Evolutionary conservation across 2,797 vertebrate species (phyloP), one percentile per base, ranked within the genome.

Genomic region (Catostomus latipinnis): DNA sequence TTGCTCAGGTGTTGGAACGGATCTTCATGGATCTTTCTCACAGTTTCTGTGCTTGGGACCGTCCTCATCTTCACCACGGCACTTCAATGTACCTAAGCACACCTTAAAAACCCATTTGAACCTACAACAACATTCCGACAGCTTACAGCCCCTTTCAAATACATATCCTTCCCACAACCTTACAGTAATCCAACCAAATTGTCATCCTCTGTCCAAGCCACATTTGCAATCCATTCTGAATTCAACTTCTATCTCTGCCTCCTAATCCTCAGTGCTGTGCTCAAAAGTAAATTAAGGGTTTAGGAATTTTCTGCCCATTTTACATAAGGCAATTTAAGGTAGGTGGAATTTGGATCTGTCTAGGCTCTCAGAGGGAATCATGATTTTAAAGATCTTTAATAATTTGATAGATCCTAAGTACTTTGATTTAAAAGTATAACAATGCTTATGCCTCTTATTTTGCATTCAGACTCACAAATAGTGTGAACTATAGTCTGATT

Each of bases 11-110:
- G 81, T 92, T 98, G 43, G 97, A 98, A 87, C 94, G 96, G 43
- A 97, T 98, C 83, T 97, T 98, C 86, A 74, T 98, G 97, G 96
- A 91, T 95, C 61, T 98, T 98, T 87, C 94, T 98, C 83, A 91
- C 92, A 0, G 96, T 94, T 11, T 96, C 97, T 1, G 92, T 98
- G 72, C 87, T 91, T 0, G 97, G 97, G 74, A 98, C 97, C 0
- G 69, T 97, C 87, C 93, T 98, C 75, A 97, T 98, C 89, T 98
- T 99, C 61, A 97, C 96, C 2, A 97, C 96, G 9, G 96, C 96
- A 0, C 88, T 98, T 88, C 91, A 90, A 94, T 95, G 92, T 98
- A 96, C 93, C 74, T 97, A 73, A 95, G 92, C 65, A 93, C 90
- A 70, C 77, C 82, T 65, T 88, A 84, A 90, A 82, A 45, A 62